A percentile compares a stretch with the other conserved stretches of the same genome.
phyloP scores from a whole-genome alignment of 2,888 invertebrate species.

The Drosophila phalerata region DNA sequence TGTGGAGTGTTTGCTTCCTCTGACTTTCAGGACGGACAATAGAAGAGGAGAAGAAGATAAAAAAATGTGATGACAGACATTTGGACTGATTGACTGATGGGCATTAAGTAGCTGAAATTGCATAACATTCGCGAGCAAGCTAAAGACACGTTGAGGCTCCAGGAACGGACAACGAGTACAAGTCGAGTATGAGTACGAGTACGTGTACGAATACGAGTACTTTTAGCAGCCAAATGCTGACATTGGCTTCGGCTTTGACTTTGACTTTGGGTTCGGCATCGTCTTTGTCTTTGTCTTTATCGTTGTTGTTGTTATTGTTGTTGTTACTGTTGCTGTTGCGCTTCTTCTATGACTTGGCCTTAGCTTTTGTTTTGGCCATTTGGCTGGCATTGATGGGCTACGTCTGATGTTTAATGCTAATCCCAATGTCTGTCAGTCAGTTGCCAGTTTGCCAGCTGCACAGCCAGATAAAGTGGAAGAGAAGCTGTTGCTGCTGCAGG shows the following conservation, averaged over 20 bases:
- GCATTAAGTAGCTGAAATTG: conserved; percentile 79
- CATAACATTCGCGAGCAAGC: conserved; percentile 62
- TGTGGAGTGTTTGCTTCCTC: background rate
- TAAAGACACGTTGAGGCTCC: background rate
- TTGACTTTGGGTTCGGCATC: conserved; percentile 21
- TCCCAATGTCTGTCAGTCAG: conserved; percentile 73
- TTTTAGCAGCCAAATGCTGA: conserved; percentile 6
- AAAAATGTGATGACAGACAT: conserved; percentile 77
- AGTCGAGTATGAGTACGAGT: conserved; percentile 1
- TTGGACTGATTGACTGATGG: conserved; percentile 78
- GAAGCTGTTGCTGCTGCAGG: conserved; percentile 30
- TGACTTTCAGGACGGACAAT: background rate
- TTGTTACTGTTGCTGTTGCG: conserved; percentile 24
- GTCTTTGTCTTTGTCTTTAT: conserved; percentile 2
- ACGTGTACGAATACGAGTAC: background rate
- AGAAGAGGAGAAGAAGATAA: conserved; percentile 14
- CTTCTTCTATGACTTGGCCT: conserved; percentile 6
- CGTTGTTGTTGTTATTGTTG: conserved; percentile 14
- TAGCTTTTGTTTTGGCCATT: conserved; percentile 48
- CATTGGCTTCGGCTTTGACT: background rate
- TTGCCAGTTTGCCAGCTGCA: conserved; percentile 32
- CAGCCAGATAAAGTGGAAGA: background rate
- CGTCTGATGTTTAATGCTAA: conserved; percentile 76
- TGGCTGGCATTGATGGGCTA: conserved; percentile 52
- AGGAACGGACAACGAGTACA: background rate